phyloP scores from a whole-genome alignment of 2,797 vertebrate genomes.

The Crypturellus tataupa region DNA sequence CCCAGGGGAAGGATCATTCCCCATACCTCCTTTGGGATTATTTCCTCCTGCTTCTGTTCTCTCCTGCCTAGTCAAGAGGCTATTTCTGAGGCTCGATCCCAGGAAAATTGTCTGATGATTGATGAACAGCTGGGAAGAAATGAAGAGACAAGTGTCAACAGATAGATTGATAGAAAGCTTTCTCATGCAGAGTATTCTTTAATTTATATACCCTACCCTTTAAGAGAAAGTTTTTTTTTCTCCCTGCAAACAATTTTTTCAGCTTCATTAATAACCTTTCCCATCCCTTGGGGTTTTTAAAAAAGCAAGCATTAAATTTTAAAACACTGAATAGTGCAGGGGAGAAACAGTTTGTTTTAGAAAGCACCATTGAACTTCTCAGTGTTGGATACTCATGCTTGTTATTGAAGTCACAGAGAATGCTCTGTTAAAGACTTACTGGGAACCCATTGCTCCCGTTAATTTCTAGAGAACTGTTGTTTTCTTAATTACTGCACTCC shows the following conservation, averaged over 20 bases:
- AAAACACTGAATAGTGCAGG: not conserved
- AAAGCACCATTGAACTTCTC: not conserved
- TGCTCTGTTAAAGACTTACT: not conserved
- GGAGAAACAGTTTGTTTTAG: not conserved
- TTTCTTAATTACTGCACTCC: not conserved
- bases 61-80: not conserved
- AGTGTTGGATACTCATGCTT: not conserved
- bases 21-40: rapidly evolving
- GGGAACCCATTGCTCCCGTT: not conserved
- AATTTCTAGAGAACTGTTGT: not conserved
- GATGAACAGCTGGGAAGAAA: not conserved
- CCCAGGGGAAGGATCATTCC: not conserved
- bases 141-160: not conserved
- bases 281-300: not conserved
- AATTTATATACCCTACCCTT: not conserved
- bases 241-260: not conserved
- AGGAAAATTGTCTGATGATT: not conserved
- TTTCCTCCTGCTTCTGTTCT: not conserved
- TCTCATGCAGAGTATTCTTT: not conserved
- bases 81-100: not conserved
- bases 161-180: not conserved
- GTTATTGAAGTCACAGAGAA: not conserved
- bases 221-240: not conserved
- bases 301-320: not conserved
- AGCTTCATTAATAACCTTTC: not conserved